These are phyloP conservation scores for Dolichoris vasculosae DNA, from an alignment of 1,140 invertebrate species.

Conservation along the genomic window DNA sequence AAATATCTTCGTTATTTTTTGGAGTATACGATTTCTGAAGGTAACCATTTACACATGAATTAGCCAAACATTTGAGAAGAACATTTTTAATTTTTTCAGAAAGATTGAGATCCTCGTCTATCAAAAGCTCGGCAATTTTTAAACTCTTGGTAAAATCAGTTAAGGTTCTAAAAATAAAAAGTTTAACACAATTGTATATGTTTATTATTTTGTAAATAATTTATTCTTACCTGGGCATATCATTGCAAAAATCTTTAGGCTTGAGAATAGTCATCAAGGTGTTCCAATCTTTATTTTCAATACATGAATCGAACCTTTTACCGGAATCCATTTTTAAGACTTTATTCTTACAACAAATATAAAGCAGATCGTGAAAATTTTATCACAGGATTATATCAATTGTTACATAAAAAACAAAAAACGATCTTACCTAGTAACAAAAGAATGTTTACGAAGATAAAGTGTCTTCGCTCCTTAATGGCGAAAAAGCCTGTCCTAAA, in stretches of 20 bases:
- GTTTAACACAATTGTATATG: not conserved
- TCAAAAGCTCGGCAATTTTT: conserved; percentile 62
- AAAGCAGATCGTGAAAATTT: too few species aligned
- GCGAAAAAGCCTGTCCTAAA: not conserved
- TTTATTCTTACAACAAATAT: too few species aligned
- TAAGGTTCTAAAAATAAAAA: conserved; percentile 55
- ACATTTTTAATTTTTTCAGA: conserved; percentile 57
- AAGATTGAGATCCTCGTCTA: conserved; percentile 40
- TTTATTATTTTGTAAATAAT: not conserved
- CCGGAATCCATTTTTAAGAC: conserved; percentile 34
- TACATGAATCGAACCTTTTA: conserved; percentile 29
- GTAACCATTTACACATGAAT: conserved; percentile 62
- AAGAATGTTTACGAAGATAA: not conserved
- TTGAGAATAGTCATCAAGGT: conserved; percentile 55
- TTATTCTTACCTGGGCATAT: conserved; percentile 54
- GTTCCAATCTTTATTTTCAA: conserved; percentile 57
- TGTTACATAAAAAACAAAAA: not conserved
- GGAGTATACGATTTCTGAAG: conserved; percentile 49
- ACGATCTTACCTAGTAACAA: not conserved
- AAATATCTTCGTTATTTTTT: conserved; percentile 35
- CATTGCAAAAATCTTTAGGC: conserved; percentile 58
- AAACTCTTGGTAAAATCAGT: conserved; percentile 54
- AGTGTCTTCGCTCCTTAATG: not conserved
- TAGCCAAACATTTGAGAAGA: conserved; percentile 65
- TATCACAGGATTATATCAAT: not conserved